Evolutionary conservation across 2,797 vertebrate species (phyloP).

Genomic region (Pipistrellus kuhlii): DNA sequence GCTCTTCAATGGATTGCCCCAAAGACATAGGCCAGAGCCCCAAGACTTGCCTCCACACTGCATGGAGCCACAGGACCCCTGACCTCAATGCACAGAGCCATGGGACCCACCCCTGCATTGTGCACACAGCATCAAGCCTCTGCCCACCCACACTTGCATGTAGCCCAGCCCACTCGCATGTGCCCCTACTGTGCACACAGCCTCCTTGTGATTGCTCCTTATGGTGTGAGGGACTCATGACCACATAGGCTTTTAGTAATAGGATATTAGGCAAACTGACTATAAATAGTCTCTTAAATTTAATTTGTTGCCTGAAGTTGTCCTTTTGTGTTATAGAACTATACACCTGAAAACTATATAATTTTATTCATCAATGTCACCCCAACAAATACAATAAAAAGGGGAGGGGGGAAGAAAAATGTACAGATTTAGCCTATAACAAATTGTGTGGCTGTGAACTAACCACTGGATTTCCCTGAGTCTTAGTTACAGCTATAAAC

Average conservation of each 20-base stretch:
- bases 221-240: too few species aligned
- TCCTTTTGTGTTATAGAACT: background rate
- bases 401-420: background rate
- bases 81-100: too few species aligned
- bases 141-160: too few species aligned
- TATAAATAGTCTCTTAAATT: background rate
- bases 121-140: too few species aligned
- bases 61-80: too few species aligned
- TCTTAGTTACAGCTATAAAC: slow-evolving; percentile 23
- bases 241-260: too few species aligned
- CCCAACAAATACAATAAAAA: background rate
- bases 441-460: background rate
- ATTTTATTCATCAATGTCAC: background rate
- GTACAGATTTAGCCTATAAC: background rate
- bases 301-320: background rate
- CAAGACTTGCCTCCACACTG: too few species aligned
- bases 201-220: too few species aligned
- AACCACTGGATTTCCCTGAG: slow-evolving; percentile 27
- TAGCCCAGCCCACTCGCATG: too few species aligned
- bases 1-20: too few species aligned
- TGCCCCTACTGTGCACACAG: too few species aligned
- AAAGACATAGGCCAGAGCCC: too few species aligned
- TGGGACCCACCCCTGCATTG: fast-evolving
- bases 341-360: background rate
- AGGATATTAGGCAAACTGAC: background rate